Evolutionary conservation across 2,888 invertebrate species (phyloP).

Genomic region (Himalopsyche tibetana): DNA sequence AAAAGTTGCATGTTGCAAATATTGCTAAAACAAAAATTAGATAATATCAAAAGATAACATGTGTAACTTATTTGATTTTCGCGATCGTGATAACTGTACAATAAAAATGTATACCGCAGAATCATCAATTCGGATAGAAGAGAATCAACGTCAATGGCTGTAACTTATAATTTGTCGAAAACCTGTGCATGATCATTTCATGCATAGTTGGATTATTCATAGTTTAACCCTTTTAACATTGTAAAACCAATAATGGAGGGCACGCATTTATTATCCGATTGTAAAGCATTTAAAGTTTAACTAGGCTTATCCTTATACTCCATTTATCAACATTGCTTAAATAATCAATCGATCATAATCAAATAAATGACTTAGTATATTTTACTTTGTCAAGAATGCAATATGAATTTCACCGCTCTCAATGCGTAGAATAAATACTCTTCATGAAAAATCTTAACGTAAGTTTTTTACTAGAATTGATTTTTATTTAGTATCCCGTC

Average conservation of each 20-base stretch:
- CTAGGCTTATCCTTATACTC: not conserved
- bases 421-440: no score
- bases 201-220: not conserved
- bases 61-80: no score
- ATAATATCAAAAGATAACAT: no score
- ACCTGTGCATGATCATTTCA: constrained; percentile 30
- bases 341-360: not conserved
- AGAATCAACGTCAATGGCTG: not conserved
- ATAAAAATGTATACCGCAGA: not conserved
- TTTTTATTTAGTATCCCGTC: no score
- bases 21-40: no score
- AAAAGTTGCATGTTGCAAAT: no score
- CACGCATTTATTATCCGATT: constrained; percentile 16
- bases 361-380: no score
- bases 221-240: not conserved
- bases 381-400: no score
- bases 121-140: constrained; percentile 41
- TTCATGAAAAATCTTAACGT: no score
- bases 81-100: no score
- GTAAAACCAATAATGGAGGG: constrained; percentile 6
- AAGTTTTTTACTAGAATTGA: no score
- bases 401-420: no score
- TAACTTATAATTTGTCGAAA: not conserved
- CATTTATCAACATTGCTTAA: constrained; percentile 20
- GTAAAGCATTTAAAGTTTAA: not conserved